A percentile compares a stretch with the other conserved stretches of the same genome.
Conservation (phyloP, 1,140 invertebrate genomes). For the Euura lappo region DNA sequence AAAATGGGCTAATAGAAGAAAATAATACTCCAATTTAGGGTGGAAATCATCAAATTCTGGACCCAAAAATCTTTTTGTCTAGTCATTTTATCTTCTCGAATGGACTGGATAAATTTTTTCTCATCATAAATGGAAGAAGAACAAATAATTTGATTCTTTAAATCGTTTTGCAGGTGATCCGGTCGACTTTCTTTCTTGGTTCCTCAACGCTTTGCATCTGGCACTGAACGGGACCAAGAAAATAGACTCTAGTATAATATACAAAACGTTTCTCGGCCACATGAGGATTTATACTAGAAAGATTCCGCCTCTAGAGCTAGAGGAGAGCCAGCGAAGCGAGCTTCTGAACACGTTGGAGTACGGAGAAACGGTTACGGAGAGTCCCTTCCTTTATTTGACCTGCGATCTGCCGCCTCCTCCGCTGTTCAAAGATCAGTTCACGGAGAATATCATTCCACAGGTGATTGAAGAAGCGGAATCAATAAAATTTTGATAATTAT, state of each 20-base stretch:
- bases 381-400: conserved; percentile 94
- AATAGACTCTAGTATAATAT: conserved; percentile 87
- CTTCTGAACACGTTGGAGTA: conserved; percentile 86
- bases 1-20: too few relatives aligned
- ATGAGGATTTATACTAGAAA: conserved; percentile 96
- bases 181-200: conserved; percentile 96
- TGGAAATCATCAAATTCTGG: too few relatives aligned
- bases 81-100: too few relatives aligned
- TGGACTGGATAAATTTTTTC: too few relatives aligned
- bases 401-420: conserved; percentile 96
- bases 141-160: conserved; percentile 19
- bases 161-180: conserved; percentile 80
- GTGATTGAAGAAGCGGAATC: conserved; percentile 54
- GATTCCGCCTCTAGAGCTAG: conserved; percentile 91
- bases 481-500: neutral
- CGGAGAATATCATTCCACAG: conserved; percentile 99
- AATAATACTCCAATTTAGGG: too few relatives aligned
- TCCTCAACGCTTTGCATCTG: conserved; percentile 91
- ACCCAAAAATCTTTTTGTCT: too few relatives aligned
- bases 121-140: too few relatives aligned
- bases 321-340: conserved; percentile 85
- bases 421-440: conserved; percentile 95
- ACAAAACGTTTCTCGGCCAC: conserved; percentile 93
- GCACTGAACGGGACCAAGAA: conserved; percentile 90
- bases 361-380: conserved; percentile 84